Evolutionary conservation across 2,888 invertebrate species (phyloP).

Genomic region (Blera fallax): DNA sequence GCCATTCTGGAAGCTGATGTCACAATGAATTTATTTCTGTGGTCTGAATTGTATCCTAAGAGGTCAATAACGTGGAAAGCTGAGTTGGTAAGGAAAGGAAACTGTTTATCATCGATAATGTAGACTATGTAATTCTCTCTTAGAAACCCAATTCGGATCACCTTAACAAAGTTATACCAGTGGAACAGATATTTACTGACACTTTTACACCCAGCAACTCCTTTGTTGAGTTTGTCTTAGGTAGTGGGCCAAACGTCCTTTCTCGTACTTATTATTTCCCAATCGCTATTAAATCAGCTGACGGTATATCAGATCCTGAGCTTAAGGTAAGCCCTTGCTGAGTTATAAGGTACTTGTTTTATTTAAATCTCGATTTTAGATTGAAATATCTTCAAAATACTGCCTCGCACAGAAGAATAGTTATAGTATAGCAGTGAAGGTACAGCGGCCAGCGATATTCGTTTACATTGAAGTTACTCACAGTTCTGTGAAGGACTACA

Average conservation of each 20-base stretch:
- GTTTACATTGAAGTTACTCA: constrained; percentile 79
- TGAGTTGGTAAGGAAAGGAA: constrained; percentile 75
- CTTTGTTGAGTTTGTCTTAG: constrained; percentile 82
- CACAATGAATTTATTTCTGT: constrained; percentile 84
- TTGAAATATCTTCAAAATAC: constrained; percentile 75
- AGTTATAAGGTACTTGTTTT: background rate
- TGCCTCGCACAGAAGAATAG: constrained; percentile 75
- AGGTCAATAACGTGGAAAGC: constrained; percentile 76
- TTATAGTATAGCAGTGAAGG: constrained; percentile 77
- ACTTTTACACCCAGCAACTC: constrained; percentile 75
- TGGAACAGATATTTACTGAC: constrained; percentile 75
- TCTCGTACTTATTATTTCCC: constrained; percentile 88
- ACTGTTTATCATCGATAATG: background rate
- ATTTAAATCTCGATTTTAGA: constrained; percentile 71
- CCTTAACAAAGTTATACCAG: constrained; percentile 77
- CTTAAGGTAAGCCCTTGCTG: constrained; percentile 82
- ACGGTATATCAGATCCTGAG: constrained; percentile 83
- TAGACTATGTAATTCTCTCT: background rate
- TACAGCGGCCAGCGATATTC: constrained; percentile 79
- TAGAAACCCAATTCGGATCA: constrained; percentile 80
- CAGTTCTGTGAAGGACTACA: constrained; percentile 75
- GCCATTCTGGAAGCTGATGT: constrained; percentile 82
- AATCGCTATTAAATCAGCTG: constrained; percentile 83
- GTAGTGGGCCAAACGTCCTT: constrained; percentile 81
- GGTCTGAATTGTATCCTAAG: constrained; percentile 82